Percentiles rank a stretch among this genome's conserved stretches.
Conservation (phyloP, 2,113 vertebrate species). For the Poecilia latipinna region DNA sequence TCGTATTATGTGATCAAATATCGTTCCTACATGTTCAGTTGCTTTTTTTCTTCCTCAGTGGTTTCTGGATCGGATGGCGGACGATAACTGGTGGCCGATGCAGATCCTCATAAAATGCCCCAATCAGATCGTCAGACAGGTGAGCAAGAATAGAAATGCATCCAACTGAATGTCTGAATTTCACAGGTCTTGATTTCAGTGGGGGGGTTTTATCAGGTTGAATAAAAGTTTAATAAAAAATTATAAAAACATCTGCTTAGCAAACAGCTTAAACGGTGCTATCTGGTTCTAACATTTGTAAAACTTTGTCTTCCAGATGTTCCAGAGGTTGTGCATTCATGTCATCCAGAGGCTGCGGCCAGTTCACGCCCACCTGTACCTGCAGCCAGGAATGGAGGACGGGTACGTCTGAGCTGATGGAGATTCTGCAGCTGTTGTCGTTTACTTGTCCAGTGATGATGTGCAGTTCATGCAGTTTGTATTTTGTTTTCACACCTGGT, state of each 20-base stretch:
- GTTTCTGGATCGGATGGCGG: conserved; percentile 99
- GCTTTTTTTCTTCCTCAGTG: conserved; percentile 80
- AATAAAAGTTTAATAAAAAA: too few species aligned
- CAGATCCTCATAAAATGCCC: conserved; percentile 99
- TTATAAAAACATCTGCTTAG: background rate
- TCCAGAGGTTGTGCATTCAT: conserved; percentile 97
- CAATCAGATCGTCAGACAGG: conserved; percentile 99
- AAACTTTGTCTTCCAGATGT: conserved; percentile 85
- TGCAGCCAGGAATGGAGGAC: conserved; percentile 98
- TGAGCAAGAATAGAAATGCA: background rate
- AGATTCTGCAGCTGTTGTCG: too few species aligned
- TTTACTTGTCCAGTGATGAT: background rate
- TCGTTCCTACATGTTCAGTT: background rate
- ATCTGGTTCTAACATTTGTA: background rate
- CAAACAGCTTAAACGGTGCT: background rate
- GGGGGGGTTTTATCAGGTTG: too few species aligned
- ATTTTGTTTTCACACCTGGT: too few species aligned
- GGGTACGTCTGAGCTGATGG: conserved; percentile 80
- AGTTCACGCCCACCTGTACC: conserved; percentile 96
- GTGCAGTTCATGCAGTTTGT: conserved; percentile 1
- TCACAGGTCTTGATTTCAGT: too few species aligned
- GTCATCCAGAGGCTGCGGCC: conserved; percentile 97
- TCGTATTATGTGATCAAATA: background rate
- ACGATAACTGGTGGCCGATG: conserved; percentile 99
- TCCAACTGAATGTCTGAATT: background rate